These are phyloP conservation scores for Girardia tigrina DNA, from an alignment of 2,888 invertebrate genomes.

Conservation along the genomic window DNA sequence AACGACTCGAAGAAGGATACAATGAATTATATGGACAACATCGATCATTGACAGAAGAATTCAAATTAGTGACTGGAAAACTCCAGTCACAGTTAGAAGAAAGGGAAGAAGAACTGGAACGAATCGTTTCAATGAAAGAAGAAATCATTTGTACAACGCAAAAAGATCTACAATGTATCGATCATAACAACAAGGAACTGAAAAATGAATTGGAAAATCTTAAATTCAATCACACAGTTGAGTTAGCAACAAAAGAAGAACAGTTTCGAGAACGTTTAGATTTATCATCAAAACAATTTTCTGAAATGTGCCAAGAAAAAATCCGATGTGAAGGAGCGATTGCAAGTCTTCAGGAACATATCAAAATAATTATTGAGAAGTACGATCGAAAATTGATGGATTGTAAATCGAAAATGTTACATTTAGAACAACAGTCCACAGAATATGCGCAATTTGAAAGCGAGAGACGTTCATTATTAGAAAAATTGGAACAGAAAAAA, in stretches of 20 bases:
- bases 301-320: slow-evolving; percentile 9
- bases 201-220: background rate
- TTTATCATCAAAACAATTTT: background rate
- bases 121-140: slow-evolving; percentile 10
- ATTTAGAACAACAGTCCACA: background rate
- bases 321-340: background rate
- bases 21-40: background rate
- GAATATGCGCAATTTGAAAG: background rate
- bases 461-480: background rate
- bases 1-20: background rate
- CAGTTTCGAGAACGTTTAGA: background rate
- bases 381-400: background rate
- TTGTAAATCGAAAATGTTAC: background rate
- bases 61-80: background rate
- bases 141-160: background rate
- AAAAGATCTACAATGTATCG: background rate
- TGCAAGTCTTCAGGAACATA: background rate
- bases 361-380: background rate
- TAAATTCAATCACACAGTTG: slow-evolving; percentile 18
- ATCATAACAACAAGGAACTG: background rate
- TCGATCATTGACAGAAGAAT: background rate
- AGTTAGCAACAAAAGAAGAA: background rate
- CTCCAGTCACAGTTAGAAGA: background rate
- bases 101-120: background rate
- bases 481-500: background rate